Evolutionary conservation across 2,888 invertebrate species (phyloP), one percentile per base, ranked within the genome.

Genomic region (Cistogaster globosa): DNA sequence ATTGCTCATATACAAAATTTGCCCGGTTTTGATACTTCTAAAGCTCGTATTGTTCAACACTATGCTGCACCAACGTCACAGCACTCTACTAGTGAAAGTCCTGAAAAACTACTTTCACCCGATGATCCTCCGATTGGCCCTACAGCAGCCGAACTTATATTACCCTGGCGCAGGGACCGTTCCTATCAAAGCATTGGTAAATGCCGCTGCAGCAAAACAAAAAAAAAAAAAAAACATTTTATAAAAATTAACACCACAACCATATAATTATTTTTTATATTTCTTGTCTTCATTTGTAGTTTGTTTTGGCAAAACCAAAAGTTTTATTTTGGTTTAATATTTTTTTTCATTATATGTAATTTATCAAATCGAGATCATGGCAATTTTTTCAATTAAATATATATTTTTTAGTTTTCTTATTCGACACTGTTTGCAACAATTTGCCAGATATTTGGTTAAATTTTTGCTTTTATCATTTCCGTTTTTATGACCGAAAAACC

Each of bases 101-200:
- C 92, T 84, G 92, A 92, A 87, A 89, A 87, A 79, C 87, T 90
- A 62, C 87, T 91, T 87, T 90, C 92, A 87, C 92, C 92, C 79
- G 95, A 94, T 75, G 95, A 94, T 77, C 82, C 82, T 74, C 85
- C 85, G 82, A 94, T 95, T 90, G 94, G 95, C 90, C 95, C 96
- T 89, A 96, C 96, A 89, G 95, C 95, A 90, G 95, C 96, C 92
- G 97, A 97, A 94, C 94, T 95, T 93, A 95, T 95, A 89, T 94
- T 97, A 92, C 97, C 97, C 91, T 97, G 97, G 97, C 95, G 96
- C 93, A 94, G 95, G 92, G 96, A 96, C 93, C 94, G 94, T 93
- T 95, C 95, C 93, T 95, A 94, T 93, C 94, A 94, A 92, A 94
- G 95, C 93, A 94, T 95, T 93, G 96, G 96, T 96, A 95, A 88